Evolutionary conservation across 2,888 invertebrate species (phyloP), one percentile per base, ranked within the genome.

Genomic region (Leptopilina myrica): DNA sequence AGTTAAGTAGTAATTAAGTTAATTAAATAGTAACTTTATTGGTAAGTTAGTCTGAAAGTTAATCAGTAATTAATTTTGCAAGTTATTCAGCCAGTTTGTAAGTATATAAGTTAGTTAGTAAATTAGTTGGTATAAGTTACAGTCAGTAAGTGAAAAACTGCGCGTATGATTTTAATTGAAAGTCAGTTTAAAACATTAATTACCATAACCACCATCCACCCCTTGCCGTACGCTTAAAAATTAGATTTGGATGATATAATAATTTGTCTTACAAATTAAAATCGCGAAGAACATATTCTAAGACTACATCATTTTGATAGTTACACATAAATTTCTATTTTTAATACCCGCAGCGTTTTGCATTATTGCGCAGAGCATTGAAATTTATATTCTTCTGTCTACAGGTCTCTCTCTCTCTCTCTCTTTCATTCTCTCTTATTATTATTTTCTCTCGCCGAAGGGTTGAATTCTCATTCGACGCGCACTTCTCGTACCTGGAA

Each of bases 401-500:
- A 56, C 8, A n/a, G 73, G 56, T 73, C 73, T 73, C 56, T 73
- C 56, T 73, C 73, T 43, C 43, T 43, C 43, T 43, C 43, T 43
- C 43, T 43, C 43, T 43, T 2, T 7, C 43, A 20, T 20, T 43
- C 43, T 43, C 43, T 73, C 73, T 73, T 73, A 73, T 73, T 73
- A 73, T 73, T 73, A 73, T 73, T 73, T 56, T 73, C 73, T 73
- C 56, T 56, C 73, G 73, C 73, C 73, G 73, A 73, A 81, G 67
- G 78, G 65, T 80, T 75, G 80, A 80, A 84, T 81, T 56, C 80
- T 80, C 79, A 77, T 80, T 81, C 80, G 78, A 64, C 73, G 49
- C 76, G 67, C 82, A 78, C 49, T 11, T 80, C 76, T 79, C 82
- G 86, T 88, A 89, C 88, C 89, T 89, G 89, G 86, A 86, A 86